Conservation (phyloP, 2,113 vertebrate genomes). For the Clarias magur region DNA sequence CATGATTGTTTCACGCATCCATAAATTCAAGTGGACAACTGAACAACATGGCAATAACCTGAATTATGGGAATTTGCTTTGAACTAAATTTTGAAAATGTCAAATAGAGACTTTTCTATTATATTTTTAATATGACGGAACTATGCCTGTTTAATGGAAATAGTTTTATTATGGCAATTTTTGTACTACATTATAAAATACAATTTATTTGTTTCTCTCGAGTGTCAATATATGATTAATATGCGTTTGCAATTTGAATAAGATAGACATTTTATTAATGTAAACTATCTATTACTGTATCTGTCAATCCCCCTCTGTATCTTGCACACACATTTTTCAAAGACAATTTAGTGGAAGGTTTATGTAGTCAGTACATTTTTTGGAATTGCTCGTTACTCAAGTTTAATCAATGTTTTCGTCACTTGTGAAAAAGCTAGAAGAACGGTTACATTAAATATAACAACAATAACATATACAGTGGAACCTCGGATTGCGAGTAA, state of each 20-base stretch:
- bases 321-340: not conserved
- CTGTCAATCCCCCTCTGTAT: too few relatives aligned
- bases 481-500: too few relatives aligned
- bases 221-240: not conserved
- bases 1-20: conserved; percentile 20
- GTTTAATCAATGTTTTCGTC: not conserved
- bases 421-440: not conserved
- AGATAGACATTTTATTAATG: not conserved
- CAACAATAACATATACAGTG: too few relatives aligned
- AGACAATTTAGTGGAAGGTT: not conserved
- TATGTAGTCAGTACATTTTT: not conserved
- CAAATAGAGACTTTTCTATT: not conserved
- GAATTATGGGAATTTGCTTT: not conserved
- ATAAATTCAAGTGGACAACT: conserved; percentile 24
- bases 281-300: not conserved
- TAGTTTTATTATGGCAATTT: not conserved
- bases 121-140: not conserved
- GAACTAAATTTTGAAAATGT: not conserved
- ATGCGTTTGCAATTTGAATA: not conserved
- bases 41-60: not conserved
- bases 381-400: not conserved
- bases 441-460: not conserved
- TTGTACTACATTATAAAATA: not conserved
- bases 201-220: not conserved
- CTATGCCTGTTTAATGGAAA: not conserved